Evolutionary conservation across 2,888 invertebrate species (phyloP).

Genomic region (Harpalus rubripes): DNA sequence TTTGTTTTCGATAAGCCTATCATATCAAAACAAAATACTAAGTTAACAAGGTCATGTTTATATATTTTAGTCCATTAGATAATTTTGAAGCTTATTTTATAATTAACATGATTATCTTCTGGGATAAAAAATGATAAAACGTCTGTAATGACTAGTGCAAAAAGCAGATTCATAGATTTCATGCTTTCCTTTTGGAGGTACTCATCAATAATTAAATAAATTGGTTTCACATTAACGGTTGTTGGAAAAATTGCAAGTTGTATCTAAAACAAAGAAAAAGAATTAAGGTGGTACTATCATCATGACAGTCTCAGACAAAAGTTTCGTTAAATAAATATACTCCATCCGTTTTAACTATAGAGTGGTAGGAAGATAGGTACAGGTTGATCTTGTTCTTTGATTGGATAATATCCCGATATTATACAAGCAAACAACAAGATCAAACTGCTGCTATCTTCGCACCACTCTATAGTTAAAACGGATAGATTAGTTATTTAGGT

Average conservation of each 20-base stretch:
- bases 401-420: too few species aligned
- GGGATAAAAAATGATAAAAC: background rate
- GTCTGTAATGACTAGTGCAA: slow-evolving; percentile 13
- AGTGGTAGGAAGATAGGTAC: too few species aligned
- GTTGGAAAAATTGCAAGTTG: slow-evolving; percentile 3
- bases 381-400: too few species aligned
- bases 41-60: slow-evolving; percentile 14
- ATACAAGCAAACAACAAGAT: too few species aligned
- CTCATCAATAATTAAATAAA: slow-evolving; percentile 25
- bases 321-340: too few species aligned
- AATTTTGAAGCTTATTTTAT: slow-evolving; percentile 4
- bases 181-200: slow-evolving; percentile 6
- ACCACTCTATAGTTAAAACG: too few species aligned
- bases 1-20: slow-evolving; percentile 22
- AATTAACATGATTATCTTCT: slow-evolving; percentile 15
- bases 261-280: slow-evolving; percentile 3
- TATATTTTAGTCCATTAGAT: background rate
- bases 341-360: too few species aligned
- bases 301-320: too few species aligned
- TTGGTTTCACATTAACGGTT: slow-evolving; percentile 10
- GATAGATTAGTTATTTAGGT: too few species aligned
- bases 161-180: background rate
- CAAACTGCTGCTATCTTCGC: too few species aligned
- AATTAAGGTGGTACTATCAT: background rate
- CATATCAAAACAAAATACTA: slow-evolving; percentile 17